Evolutionary conservation across 2,888 invertebrate species (phyloP).

Genomic region (Pseudococcus viburni): DNA sequence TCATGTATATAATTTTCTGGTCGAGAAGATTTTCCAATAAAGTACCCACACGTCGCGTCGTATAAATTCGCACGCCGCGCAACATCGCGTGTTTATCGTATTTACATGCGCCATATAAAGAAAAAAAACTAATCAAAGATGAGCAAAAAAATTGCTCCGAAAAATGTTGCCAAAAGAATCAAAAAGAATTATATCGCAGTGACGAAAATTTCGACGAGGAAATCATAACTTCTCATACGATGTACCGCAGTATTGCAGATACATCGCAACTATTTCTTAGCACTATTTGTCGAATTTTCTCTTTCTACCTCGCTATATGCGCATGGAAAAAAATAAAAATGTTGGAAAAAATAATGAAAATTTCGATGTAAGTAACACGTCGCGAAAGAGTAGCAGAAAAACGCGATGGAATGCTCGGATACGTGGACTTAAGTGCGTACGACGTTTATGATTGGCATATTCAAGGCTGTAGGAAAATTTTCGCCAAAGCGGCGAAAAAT

Average conservation of each 20-base stretch:
- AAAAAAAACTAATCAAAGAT: background rate
- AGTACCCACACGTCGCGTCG: constrained; percentile 16
- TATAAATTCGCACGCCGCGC: constrained; percentile 1
- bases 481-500: constrained; percentile 18
- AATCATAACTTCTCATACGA: background rate
- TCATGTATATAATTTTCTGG: constrained; percentile 38
- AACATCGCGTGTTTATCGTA: background rate
- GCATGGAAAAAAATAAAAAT: background rate
- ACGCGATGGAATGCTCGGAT: background rate
- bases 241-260: background rate
- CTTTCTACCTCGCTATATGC: background rate
- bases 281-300: background rate
- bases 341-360: background rate
- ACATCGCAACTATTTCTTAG: background rate
- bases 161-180: constrained; percentile 8
- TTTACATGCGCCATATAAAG: background rate
- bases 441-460: constrained; percentile 53
- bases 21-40: constrained; percentile 36
- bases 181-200: background rate
- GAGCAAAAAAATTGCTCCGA: background rate
- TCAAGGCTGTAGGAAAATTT: constrained; percentile 44
- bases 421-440: constrained; percentile 33
- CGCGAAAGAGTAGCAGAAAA: background rate
- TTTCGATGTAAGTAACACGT: background rate
- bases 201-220: background rate